These are phyloP conservation scores for Drosophila crucigera DNA, from an alignment of 2,888 invertebrate genomes.

Conservation along the genomic window DNA sequence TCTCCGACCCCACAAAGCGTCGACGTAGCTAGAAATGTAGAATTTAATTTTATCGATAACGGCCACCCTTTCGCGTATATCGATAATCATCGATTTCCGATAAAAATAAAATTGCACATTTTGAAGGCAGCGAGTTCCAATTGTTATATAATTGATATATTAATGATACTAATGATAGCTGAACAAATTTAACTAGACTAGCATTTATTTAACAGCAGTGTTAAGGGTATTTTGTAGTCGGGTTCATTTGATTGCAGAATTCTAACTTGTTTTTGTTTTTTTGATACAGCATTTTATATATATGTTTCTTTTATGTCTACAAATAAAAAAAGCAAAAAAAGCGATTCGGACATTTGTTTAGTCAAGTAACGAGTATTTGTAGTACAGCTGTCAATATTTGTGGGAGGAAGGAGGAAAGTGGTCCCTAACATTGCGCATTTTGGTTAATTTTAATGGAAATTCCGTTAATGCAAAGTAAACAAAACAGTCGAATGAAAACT, in stretches of 20 bases:
- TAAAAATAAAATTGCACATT: not conserved
- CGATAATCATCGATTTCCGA: not conserved
- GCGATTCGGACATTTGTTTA: slow-evolving; percentile 46
- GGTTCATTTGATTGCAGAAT: not conserved
- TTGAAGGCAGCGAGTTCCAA: not conserved
- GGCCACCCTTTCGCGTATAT: not conserved
- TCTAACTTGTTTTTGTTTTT: not conserved
- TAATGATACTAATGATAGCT: not conserved
- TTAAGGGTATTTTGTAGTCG: not conserved
- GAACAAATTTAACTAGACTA: not conserved
- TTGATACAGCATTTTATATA: slow-evolving; percentile 1
- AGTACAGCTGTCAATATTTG: slow-evolving; percentile 40
- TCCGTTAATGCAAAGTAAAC: slow-evolving; percentile 74
- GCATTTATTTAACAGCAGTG: not conserved
- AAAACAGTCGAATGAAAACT: slow-evolving; percentile 41
- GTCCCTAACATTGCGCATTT: slow-evolving; percentile 37
- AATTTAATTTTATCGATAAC: not conserved
- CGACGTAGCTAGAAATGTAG: too few relatives aligned
- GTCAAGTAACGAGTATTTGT: slow-evolving; percentile 29
- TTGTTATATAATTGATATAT: not conserved
- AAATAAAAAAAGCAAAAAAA: slow-evolving; percentile 53
- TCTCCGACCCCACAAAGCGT: too few relatives aligned
- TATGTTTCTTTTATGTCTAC: slow-evolving; percentile 50
- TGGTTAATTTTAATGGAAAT: slow-evolving; percentile 53
- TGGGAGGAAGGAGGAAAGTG: not conserved